phyloP scores from a whole-genome alignment of 2,113 vertebrate genomes.

The Scartelaos histophorus region DNA sequence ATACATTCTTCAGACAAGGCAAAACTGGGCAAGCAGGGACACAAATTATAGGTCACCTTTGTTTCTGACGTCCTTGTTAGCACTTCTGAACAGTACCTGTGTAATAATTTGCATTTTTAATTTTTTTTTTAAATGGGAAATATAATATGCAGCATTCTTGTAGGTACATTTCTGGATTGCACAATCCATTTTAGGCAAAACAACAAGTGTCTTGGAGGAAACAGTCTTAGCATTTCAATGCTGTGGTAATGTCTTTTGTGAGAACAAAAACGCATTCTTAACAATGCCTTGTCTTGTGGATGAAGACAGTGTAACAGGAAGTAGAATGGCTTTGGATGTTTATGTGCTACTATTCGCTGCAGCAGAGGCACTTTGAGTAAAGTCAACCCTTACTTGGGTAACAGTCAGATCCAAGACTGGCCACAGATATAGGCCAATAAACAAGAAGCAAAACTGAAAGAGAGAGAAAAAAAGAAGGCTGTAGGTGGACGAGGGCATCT shows the following conservation, averaged over 20 bases:
- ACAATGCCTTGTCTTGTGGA: conserved; percentile 15
- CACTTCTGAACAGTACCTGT: conserved; percentile 10
- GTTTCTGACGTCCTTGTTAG: not conserved
- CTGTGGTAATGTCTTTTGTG: not conserved
- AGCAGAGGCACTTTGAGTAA: conserved; percentile 24
- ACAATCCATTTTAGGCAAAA: not conserved
- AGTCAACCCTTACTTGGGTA: conserved; percentile 28
- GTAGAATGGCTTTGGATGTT: conserved; percentile 40
- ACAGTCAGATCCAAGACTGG: conserved; percentile 24
- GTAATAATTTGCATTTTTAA: conserved; percentile 11
- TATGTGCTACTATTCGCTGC: conserved; percentile 9
- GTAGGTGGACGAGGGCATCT: conserved; percentile 5
- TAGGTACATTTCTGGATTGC: not conserved
- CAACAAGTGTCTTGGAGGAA: not conserved
- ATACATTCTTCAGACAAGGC: conserved; percentile 30
- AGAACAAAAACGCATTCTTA: conserved; percentile 3
- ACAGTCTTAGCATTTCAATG: not conserved
- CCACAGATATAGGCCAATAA: conserved; percentile 28
- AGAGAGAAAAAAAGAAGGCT: not conserved
- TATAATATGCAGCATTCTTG: conserved; percentile 4
- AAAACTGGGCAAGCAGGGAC: conserved; percentile 26
- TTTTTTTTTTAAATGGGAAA: conserved; percentile 12
- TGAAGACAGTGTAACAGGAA: conserved; percentile 24
- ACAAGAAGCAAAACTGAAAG: conserved; percentile 16
- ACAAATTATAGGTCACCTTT: conserved; percentile 1